These are phyloP conservation scores for Pemphredon lugubris DNA, from an alignment of 2,888 invertebrate genomes.

Conservation along the genomic window DNA sequence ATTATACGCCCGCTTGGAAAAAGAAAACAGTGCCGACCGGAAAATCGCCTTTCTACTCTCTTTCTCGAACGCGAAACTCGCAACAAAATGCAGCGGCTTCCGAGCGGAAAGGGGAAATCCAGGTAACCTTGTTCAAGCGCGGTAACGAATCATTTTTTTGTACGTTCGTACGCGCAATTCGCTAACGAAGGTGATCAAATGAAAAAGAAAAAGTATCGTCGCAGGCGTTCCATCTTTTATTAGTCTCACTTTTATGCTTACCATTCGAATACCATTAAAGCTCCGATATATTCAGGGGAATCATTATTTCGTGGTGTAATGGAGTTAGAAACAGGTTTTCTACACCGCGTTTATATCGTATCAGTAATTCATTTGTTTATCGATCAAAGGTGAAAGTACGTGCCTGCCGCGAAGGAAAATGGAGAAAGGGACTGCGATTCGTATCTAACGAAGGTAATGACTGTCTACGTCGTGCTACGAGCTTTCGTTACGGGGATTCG, in stretches of 20 bases:
- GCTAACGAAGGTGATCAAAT: conserved; percentile 3
- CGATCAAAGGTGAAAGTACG: conserved; percentile 65
- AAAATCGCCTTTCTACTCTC: conserved; percentile 27
- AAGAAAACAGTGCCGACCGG: conserved; percentile 5
- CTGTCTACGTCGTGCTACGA: conserved; percentile 3
- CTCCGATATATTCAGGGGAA: too few relatives aligned
- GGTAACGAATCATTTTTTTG: conserved; percentile 26
- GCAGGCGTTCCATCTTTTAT: too few relatives aligned
- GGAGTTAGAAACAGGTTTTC: too few relatives aligned
- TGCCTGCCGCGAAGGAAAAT: conserved; percentile 4
- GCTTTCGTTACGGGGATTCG: conserved; percentile 15
- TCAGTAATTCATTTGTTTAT: conserved; percentile 72
- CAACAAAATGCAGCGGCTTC: conserved; percentile 17
- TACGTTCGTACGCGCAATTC: not conserved
- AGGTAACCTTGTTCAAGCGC: conserved; percentile 8
- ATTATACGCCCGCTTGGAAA: not conserved
- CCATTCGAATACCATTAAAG: too few relatives aligned
- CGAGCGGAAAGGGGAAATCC: conserved; percentile 28
- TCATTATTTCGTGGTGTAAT: too few relatives aligned
- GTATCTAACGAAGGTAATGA: conserved; percentile 16
- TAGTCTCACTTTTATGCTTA: too few relatives aligned
- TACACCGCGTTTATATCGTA: too few relatives aligned
- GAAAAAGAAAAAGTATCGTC: conserved; percentile 1
- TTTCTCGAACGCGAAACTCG: conserved; percentile 12
- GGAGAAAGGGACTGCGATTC: conserved; percentile 10